Conservation (phyloP, 1,140 invertebrate species). For the fruit fly (Drosophila melanogaster) region DNA sequence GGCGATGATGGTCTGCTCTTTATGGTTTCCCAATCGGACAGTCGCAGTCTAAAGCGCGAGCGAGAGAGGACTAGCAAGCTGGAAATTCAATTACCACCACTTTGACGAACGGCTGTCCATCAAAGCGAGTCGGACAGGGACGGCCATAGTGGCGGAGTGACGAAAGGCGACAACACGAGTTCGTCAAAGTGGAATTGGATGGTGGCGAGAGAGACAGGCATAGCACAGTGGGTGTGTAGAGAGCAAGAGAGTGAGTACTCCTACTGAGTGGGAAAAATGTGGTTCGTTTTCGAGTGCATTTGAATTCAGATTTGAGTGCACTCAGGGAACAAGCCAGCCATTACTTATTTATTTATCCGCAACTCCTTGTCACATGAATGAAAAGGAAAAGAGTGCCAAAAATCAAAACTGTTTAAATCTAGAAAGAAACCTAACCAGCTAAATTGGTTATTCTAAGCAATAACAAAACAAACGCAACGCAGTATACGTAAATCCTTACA, state of each 20-base stretch:
- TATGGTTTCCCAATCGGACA: constrained; percentile 70
- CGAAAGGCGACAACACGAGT: constrained; percentile 80
- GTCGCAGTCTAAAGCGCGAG: constrained; percentile 49
- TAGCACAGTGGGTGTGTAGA: constrained; percentile 43
- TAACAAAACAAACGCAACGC: constrained; percentile 67
- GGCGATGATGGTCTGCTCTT: constrained; percentile 41
- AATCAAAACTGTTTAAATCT: constrained; percentile 26
- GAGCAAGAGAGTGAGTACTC: constrained; percentile 7
- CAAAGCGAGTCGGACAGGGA: constrained; percentile 64
- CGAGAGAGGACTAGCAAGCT: constrained; percentile 28
- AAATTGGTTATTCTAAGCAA: constrained; percentile 57
- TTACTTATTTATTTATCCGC: constrained; percentile 37
- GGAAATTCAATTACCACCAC: constrained; percentile 79
- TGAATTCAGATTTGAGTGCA: constrained; percentile 10
- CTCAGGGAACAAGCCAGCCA: constrained; percentile 6
- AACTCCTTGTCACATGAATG: constrained; percentile 35
- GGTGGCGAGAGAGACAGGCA: constrained; percentile 39
- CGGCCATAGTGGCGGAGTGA: constrained; percentile 56
- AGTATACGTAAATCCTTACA: constrained; percentile 73
- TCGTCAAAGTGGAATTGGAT: constrained; percentile 66
- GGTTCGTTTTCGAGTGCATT: constrained; percentile 42
- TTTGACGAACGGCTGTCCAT: constrained; percentile 84
- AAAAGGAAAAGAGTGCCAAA: constrained; percentile 64
- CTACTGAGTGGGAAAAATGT: constrained; percentile 39
- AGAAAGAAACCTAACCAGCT: constrained; percentile 21